These are phyloP conservation scores for Panorpa germanica DNA, from an alignment of 2,888 invertebrate genomes.

Conservation along the genomic window DNA sequence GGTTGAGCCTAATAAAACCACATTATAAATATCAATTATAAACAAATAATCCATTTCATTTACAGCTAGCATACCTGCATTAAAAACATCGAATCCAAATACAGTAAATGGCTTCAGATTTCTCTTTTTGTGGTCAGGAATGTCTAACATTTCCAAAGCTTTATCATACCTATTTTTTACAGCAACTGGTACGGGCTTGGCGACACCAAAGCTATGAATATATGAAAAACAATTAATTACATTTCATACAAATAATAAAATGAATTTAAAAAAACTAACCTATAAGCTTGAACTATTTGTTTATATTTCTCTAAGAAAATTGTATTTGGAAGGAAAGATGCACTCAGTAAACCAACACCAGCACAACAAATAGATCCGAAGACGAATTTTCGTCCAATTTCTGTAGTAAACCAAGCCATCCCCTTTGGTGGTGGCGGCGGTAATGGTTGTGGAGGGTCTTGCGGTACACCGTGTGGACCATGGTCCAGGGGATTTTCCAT, in stretches of 20 bases:
- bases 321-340: conserved; percentile 39
- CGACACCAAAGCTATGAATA: conserved; percentile 34
- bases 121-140: conserved; percentile 28
- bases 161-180: conserved; percentile 30
- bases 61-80: conserved; percentile 33
- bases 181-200: conserved; percentile 30
- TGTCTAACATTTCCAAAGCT: conserved; percentile 37
- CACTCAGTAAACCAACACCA: conserved; percentile 23
- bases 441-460: no score
- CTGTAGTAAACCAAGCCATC: conserved; percentile 32
- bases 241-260: conserved; percentile 7
- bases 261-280: conserved; percentile 24
- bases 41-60: background rate
- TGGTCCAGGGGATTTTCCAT: no score
- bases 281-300: conserved; percentile 41
- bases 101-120: conserved; percentile 45
- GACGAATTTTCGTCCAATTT: conserved; percentile 30
- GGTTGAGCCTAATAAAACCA: conserved; percentile 25
- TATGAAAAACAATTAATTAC: conserved; percentile 9
- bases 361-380: conserved; percentile 27
- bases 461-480: no score
- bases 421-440: conserved; percentile 16
- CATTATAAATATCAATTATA: background rate
- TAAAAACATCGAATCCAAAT: conserved; percentile 52
- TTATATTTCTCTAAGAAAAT: conserved; percentile 37